Conservation (phyloP, 1,140 invertebrate species). For the Pseudomyrmex cubaensis region DNA sequence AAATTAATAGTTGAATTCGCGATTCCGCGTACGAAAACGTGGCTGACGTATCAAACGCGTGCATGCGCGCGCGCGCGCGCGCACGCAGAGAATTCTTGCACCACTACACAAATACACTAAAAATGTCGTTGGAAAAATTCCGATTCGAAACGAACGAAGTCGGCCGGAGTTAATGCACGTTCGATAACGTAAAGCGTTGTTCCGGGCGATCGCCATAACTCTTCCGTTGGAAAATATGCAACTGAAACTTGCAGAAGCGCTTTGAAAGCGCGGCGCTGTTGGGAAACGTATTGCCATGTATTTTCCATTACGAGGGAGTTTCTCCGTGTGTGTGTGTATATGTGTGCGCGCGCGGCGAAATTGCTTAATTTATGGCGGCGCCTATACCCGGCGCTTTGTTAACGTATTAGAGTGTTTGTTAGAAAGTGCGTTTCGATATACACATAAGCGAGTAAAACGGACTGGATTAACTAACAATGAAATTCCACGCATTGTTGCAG, state of each 20-base stretch:
- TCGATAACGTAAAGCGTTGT: slow-evolving; percentile 52
- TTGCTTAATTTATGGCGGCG: slow-evolving; percentile 56
- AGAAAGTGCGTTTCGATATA: slow-evolving; percentile 56
- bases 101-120: too few relatives aligned
- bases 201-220: slow-evolving; percentile 52
- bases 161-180: slow-evolving; percentile 37
- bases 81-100: slow-evolving; percentile 12
- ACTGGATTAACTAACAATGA: slow-evolving; percentile 60
- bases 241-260: slow-evolving; percentile 56
- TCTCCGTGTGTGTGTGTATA: neutral
- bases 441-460: slow-evolving; percentile 51
- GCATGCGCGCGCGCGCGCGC: too few relatives aligned
- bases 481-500: slow-evolving; percentile 51
- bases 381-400: slow-evolving; percentile 44
- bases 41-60: slow-evolving; percentile 3
- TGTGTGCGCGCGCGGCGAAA: slow-evolving; percentile 18
- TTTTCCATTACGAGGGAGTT: slow-evolving; percentile 52
- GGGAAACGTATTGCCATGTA: slow-evolving; percentile 41
- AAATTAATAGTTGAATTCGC: slow-evolving; percentile 54
- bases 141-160: slow-evolving; percentile 29
- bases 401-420: slow-evolving; percentile 62
- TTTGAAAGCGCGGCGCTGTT: slow-evolving; percentile 25
- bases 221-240: slow-evolving; percentile 54
- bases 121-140: slow-evolving; percentile 43
- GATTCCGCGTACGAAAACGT: slow-evolving; percentile 5